Evolutionary conservation across 2,113 vertebrate species (phyloP), one percentile per base, ranked within the genome.

Genomic region (Marmota flaviventris): DNA sequence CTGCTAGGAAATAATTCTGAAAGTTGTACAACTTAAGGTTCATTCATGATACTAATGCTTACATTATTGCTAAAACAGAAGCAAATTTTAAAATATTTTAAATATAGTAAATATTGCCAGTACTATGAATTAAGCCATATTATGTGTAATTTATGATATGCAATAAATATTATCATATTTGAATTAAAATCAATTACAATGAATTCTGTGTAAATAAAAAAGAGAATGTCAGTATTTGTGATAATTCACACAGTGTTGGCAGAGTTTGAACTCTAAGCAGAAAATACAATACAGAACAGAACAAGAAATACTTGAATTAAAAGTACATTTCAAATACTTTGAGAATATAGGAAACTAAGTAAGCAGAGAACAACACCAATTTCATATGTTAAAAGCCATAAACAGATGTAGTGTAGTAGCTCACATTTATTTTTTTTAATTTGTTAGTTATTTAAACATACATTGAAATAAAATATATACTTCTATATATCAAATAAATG

Each of bases 231-330:
- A 56, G 32, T 24, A 22, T 90, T 67, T 51, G 16, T 16, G 3
- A 10, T 32, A 86, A 58, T 11, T 53, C 73, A 91, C 85, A 63
- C 67, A 83, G 48, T 39, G 3, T 42, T 72, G 8, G 0, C 3
- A 0, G 16, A 70, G 29, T 67, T 79, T 94, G 25, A 34, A 56
- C 70, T 94, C 22, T 37, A 48, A 91, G 42, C n/a, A 91, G 13
- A 58, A 45, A 91, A 61, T 72, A 25, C 7, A 84, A 73, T 61
- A 58, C 56, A 24, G 56, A 58, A 94, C 1, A 78, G 1, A 91
- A 70, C 9, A 85, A 79, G 25, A 92, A 90, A 42, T 84, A 37
- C 18, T 85, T 92, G 42, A 87, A 58, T 89, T 89, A 91, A 22
- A 65, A 63, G 1, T 67, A 22, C 1, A 16, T 79, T 84, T 5